phyloP scores from a whole-genome alignment of 2,888 invertebrate species.

The Sepioteuthis lessoniana region DNA sequence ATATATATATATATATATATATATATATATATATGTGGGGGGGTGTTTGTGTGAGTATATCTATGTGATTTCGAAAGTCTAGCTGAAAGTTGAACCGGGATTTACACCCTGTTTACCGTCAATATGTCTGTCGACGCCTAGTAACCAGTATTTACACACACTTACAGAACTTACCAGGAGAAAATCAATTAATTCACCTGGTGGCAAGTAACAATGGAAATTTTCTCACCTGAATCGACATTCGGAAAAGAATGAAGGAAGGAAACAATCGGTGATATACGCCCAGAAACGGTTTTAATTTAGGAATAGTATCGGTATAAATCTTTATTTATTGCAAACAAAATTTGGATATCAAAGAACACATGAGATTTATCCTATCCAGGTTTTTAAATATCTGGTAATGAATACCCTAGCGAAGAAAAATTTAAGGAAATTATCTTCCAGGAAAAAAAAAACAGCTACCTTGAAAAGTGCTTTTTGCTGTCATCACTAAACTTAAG shows the following conservation, averaged over 20 bases:
- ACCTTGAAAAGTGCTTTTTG: too few relatives aligned
- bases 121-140: constrained; percentile 6
- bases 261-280: background rate
- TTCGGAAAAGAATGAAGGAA: background rate
- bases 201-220: background rate
- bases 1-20: background rate
- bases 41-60: background rate
- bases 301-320: background rate
- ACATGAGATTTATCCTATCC: too few relatives aligned
- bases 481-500: too few relatives aligned
- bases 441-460: too few relatives aligned
- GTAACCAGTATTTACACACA: background rate
- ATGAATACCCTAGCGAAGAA: too few relatives aligned
- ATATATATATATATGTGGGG: background rate
- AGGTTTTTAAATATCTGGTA: too few relatives aligned
- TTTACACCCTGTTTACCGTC: background rate
- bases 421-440: too few relatives aligned
- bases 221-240: background rate
- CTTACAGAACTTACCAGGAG: background rate
- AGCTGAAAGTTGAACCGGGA: background rate
- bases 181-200: background rate
- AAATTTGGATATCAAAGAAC: too few relatives aligned
- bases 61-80: background rate
- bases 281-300: background rate
- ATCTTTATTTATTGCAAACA: too few relatives aligned